These are phyloP conservation scores for Taenaris catops DNA, from an alignment of 2,888 invertebrate species.

Conservation along the genomic window DNA sequence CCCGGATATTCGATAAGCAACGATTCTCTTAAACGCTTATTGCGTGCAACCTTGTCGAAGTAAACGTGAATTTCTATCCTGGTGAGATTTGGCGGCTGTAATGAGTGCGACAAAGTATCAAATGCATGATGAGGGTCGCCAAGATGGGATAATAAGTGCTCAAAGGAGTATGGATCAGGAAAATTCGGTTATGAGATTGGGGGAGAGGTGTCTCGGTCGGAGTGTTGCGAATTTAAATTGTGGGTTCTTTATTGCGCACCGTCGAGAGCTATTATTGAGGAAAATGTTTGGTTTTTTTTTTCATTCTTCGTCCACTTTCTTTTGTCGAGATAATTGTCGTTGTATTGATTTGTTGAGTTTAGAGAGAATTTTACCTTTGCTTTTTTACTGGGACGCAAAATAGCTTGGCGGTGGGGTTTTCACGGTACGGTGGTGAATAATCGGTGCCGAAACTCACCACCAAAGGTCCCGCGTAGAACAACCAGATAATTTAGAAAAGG, in stretches of 20 bases:
- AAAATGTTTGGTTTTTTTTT: slow-evolving; percentile 16
- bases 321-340: slow-evolving; percentile 1
- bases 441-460: no score
- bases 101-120: slow-evolving; percentile 32
- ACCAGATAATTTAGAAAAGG: no score
- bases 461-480: no score
- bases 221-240: slow-evolving; percentile 33
- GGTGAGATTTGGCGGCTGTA: slow-evolving; percentile 10
- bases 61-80: slow-evolving; percentile 2
- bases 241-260: slow-evolving; percentile 26
- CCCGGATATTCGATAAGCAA: slow-evolving; percentile 30
- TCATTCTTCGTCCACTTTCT: slow-evolving; percentile 8
- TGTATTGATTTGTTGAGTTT: slow-evolving; percentile 8
- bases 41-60: slow-evolving; percentile 29
- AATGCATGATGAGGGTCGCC: slow-evolving; percentile 24
- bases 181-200: slow-evolving; percentile 40
- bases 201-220: slow-evolving; percentile 31
- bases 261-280: slow-evolving; percentile 14
- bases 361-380: no score
- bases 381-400: no score
- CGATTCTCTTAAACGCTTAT: slow-evolving; percentile 32
- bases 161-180: slow-evolving; percentile 37
- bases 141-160: slow-evolving; percentile 38
- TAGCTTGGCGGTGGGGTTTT: no score
- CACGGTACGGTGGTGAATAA: no score